These are phyloP conservation scores for human (Homo sapiens) DNA, from an alignment of 2,113 vertebrate species.

Conservation along the genomic window DNA sequence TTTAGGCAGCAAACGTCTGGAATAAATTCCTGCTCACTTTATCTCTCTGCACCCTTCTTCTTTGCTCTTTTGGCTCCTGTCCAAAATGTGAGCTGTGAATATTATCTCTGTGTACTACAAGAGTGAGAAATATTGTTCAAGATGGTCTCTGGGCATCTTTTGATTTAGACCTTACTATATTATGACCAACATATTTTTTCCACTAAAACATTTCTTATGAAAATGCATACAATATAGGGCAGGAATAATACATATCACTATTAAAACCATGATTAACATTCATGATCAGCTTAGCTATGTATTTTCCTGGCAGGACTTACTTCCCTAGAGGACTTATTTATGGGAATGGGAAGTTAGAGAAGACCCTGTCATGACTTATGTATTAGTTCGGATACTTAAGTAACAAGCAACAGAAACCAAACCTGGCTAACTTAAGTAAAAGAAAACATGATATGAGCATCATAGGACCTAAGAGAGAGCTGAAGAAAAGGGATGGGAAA, in stretches of 20 bases:
- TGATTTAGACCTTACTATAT: not conserved
- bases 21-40: not conserved
- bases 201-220: constrained; percentile 24
- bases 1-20: not conserved
- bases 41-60: not conserved
- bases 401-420: constrained; percentile 36
- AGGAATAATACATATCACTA: not conserved
- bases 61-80: not conserved
- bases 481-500: not conserved
- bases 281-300: not conserved
- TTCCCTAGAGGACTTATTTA: not conserved
- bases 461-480: not conserved
- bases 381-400: constrained; percentile 24
- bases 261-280: constrained; percentile 2
- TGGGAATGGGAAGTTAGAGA: not conserved
- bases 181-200: not conserved
- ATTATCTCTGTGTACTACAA: not conserved
- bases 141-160: not conserved
- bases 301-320: not conserved
- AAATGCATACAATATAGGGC: not conserved
- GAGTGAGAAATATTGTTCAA: not conserved
- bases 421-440: not conserved
- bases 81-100: not conserved
- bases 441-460: not conserved
- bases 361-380: not conserved